phyloP scores from a whole-genome alignment of 92 coral and sea anemone species.

The Metridium senile region DNA sequence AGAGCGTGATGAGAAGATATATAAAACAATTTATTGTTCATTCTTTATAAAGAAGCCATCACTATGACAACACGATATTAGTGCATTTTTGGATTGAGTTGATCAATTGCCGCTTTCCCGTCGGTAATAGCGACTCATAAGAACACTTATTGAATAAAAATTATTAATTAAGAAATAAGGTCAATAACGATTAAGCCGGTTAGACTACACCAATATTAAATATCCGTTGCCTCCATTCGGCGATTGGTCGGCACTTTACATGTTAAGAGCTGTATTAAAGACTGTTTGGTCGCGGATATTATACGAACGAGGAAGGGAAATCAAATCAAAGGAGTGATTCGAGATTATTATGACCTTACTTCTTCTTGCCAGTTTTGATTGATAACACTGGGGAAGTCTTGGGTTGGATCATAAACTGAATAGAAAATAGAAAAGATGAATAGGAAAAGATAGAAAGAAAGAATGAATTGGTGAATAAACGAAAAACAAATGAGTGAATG shows the following conservation, averaged over 20 bases:
- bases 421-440: not conserved
- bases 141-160: conserved; percentile 44
- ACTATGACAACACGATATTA: not conserved
- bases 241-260: conserved; percentile 29
- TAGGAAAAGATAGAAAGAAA: not conserved
- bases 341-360: not conserved
- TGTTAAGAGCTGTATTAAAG: conserved; percentile 10
- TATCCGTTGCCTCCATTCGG: conserved; percentile 18
- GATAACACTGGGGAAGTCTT: too few relatives aligned
- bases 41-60: too few relatives aligned
- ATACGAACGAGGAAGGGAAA: conserved; percentile 19
- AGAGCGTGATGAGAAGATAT: too few relatives aligned
- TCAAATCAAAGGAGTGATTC: not conserved
- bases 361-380: too few relatives aligned
- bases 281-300: conserved; percentile 16
- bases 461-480: not conserved
- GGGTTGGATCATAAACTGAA: too few relatives aligned
- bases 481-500: not conserved
- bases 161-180: conserved; percentile 33
- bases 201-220: conserved; percentile 35
- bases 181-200: conserved; percentile 37
- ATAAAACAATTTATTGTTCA: too few relatives aligned
- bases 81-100: not conserved
- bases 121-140: conserved; percentile 25
- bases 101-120: conserved; percentile 19